Base-by-base conservation (phyloP, 2,888 invertebrate genomes). In the Ormia ochracea region DNA sequence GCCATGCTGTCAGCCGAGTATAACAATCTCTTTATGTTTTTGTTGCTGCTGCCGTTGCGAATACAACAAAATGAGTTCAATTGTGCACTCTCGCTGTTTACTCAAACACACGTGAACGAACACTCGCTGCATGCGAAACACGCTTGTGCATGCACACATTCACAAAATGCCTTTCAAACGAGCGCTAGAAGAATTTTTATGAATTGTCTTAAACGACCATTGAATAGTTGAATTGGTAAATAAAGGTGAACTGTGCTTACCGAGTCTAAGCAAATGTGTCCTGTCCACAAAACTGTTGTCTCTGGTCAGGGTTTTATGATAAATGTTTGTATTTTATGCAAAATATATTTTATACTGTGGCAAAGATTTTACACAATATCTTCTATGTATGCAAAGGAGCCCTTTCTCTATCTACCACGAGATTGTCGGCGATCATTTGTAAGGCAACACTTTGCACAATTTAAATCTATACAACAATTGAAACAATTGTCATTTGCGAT, bases 281-380 rank as follows among this genome's bases (percentile, higher is more conserved):
- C 26, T 61, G 45, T 48, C 31, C 26, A 66, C 19, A 54, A 54
- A 54, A 41, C 38, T 45, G 76, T 70, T 70, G 69, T 48, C 69
- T 38, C 23, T 56, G 69, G 76, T 63, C 69, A 63, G 48, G 66
- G 52, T 66, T 54, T 45, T 78, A 78, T 78, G 73, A 78, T 73
- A 78, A 78, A 78, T 78, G 78, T 68, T 73, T 78, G 19, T 56
- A 78, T 56, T 73, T 78, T 69, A 78, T 78, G 78, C 73, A 73
- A 78, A 78, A 73, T 38, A 66, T 33, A 36, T 48, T 50, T 38
- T 9, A 17, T 14, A 70, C n/a, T n/a, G n/a, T 17, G 31, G 21
- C n/a, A 45, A 36, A 17, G n/a, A 26, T 0, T 41, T 61, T 23
- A 41, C 6, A 52, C 41, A 72, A 50, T n/a, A n/a, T n/a, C n/a